Evolutionary conservation across 2,113 vertebrate species (phyloP).

Genomic region (Falco punctatus): DNA sequence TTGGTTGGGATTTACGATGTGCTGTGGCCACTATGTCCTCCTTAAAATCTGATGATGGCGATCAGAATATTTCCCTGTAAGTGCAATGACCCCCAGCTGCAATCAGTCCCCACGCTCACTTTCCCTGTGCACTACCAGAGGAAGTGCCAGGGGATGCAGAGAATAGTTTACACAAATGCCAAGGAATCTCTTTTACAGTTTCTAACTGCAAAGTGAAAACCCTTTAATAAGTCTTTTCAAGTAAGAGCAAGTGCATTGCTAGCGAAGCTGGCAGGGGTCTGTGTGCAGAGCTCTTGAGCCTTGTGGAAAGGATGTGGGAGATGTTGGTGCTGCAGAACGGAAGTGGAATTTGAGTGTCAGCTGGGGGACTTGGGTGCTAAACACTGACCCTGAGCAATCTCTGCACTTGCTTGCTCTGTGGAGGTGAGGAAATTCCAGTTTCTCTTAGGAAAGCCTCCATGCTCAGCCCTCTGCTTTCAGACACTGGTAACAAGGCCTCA

Average conservation of each 20-base stretch:
- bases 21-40: background rate
- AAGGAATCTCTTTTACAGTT: too few relatives aligned
- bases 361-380: background rate
- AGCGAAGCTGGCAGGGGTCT: background rate
- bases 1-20: background rate
- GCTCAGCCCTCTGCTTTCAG: background rate
- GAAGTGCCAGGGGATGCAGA: too few relatives aligned
- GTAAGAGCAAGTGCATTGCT: background rate
- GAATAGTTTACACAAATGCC: too few relatives aligned
- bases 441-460: background rate
- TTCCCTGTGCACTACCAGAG: background rate
- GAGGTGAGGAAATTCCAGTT: too few relatives aligned
- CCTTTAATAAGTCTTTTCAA: background rate
- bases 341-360: background rate
- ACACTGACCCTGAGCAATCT: background rate
- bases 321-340: accelerated
- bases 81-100: background rate
- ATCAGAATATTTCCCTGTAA: background rate
- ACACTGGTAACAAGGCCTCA: background rate
- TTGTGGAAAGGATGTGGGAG: accelerated
- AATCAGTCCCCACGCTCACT: background rate
- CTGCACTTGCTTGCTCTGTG: background rate
- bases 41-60: background rate
- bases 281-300: background rate
- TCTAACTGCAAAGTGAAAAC: background rate